Evolutionary conservation across 2,888 invertebrate species (phyloP), one percentile per base, ranked within the genome.

Genomic region (Liodrosophila aerea): DNA sequence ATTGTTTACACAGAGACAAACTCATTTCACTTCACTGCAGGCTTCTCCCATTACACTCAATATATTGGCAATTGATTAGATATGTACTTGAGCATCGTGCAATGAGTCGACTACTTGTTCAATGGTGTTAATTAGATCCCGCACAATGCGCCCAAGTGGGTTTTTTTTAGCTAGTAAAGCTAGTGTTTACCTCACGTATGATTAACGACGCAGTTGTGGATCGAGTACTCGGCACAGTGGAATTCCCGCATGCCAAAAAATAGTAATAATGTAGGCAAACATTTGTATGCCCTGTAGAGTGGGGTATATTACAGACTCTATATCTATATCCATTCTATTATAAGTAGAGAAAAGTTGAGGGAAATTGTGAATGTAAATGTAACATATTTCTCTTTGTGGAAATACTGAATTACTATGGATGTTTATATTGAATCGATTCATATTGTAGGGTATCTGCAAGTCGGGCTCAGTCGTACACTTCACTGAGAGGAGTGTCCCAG

Each of bases 161-260:
- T 46, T 27, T 34, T 9, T 11, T 9, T 31, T 7, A 15, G 29
- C n/a, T 18, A 51, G 40, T 22, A 27, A 27, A 11, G n/a, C 27
- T 8, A 18, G 34, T 41, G 33, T 58, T 50, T 51, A 12, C 22
- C 33, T 30, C 13, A 8, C 16, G 22, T 31, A 27, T 11, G 40
- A 27, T 40, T 34, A 44, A 58, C 22, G 29, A 15, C 49, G 60
- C 22, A 70, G 27, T 59, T 51, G 16, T 50, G 16, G 50, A 46
- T 41, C 43, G 46, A 36, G 27, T 22, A 15, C 39, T 34, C 12
- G 22, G 7, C 18, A 44, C 9, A 41, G 16, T 46, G 69, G 62
- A 67, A 72, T 67, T 57, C 40, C 73, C 73, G 39, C 2, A 44
- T 47, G 13, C 18, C 13, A 47, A 18, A 43, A 53, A 30, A 49